A percentile compares a stretch with the other conserved stretches of the same genome.
Conservation (phyloP, 2,113 vertebrate species). For the Platichthys flesus region DNA sequence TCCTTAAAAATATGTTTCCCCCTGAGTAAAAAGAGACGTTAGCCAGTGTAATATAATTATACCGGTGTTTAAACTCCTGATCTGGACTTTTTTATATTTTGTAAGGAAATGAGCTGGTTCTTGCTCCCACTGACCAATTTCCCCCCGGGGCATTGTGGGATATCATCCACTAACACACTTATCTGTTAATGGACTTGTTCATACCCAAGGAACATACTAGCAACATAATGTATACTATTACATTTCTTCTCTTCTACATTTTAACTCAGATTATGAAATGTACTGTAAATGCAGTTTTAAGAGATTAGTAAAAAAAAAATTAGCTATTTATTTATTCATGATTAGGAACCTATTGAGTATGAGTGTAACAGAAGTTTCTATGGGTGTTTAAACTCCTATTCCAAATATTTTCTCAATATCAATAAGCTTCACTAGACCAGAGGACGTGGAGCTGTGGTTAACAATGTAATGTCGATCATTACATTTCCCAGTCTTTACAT, state of each 20-base stretch:
- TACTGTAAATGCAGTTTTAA: conserved; percentile 24
- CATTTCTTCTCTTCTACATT: conserved; percentile 19
- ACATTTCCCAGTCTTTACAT: background rate
- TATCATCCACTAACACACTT: conserved; percentile 52
- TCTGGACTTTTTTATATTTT: background rate
- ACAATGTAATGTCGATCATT: background rate
- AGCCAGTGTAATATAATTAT: too few species aligned
- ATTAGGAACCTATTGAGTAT: too few species aligned
- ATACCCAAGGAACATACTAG: conserved; percentile 50
- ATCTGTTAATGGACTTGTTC: conserved; percentile 67
- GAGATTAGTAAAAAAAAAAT: too few species aligned
- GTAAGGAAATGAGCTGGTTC: background rate
- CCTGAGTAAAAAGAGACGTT: too few species aligned
- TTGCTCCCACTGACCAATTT: conserved; percentile 19
- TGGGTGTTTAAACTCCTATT: too few species aligned
- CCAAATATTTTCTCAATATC: too few species aligned
- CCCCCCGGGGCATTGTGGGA: conserved; percentile 32
- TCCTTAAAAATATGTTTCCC: conserved; percentile 4
- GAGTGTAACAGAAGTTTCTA: too few species aligned
- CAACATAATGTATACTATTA: conserved; percentile 39
- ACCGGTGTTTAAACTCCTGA: background rate
- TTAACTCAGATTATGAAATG: conserved; percentile 64
- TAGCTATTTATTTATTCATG: too few species aligned
- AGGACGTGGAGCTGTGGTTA: too few species aligned
- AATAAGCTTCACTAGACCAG: too few species aligned